These are phyloP conservation scores for Colaptes auratus DNA, from an alignment of 2,113 vertebrate genomes.

Conservation along the genomic window DNA sequence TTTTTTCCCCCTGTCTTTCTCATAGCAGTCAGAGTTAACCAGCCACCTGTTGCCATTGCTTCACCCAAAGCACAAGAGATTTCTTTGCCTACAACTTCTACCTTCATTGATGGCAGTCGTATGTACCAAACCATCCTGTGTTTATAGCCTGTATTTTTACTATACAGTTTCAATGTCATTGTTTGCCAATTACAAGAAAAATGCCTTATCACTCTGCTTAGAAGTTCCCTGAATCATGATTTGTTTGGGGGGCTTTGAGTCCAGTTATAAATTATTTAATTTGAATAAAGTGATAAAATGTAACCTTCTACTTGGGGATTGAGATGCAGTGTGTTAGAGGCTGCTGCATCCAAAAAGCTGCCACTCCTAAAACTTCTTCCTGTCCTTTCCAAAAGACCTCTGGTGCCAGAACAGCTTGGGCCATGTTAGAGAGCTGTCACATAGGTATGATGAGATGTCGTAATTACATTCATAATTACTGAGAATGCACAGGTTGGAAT, in stretches of 20 bases:
- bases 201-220: background rate
- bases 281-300: background rate
- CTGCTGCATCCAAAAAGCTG: background rate
- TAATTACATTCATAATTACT: background rate
- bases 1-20: background rate
- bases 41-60: slow-evolving; percentile 74
- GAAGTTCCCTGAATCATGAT: background rate
- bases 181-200: background rate
- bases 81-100: slow-evolving; percentile 66
- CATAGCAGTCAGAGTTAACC: slow-evolving; percentile 74
- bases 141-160: background rate
- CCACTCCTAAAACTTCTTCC: background rate
- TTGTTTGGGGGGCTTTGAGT: background rate
- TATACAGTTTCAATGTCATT: background rate
- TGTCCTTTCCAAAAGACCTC: background rate
- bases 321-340: background rate
- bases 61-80: slow-evolving; percentile 79
- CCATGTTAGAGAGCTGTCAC: background rate
- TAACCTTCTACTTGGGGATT: background rate
- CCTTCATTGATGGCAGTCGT: slow-evolving; percentile 83
- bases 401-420: background rate
- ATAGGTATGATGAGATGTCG: background rate
- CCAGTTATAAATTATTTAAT: background rate
- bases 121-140: slow-evolving; percentile 50
- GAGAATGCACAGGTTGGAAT: background rate